Evolutionary conservation across 2,797 vertebrate genomes (phyloP).

Genomic region (Siniperca obscura): DNA sequence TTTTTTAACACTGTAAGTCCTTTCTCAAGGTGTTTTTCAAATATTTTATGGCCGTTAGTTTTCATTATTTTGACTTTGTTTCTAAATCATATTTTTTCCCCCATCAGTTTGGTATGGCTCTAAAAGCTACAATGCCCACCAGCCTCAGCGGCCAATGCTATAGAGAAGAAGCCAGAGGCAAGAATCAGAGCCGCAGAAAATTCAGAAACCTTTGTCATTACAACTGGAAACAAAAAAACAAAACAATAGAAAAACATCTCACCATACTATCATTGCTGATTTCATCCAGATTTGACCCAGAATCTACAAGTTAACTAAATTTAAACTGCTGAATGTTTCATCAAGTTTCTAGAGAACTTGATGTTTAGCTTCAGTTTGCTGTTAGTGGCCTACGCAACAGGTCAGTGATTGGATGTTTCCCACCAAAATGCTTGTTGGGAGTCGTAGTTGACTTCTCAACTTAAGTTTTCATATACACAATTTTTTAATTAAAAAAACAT

Average conservation of each 20-base stretch:
- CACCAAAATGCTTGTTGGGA: not conserved
- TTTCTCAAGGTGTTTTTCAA: not conserved
- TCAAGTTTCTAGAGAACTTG: not conserved
- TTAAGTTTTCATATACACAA: not conserved
- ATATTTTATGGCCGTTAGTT: not conserved
- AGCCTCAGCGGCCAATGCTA: not conserved
- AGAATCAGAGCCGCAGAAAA: not conserved
- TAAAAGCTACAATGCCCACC: not conserved
- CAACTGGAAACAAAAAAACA: not conserved
- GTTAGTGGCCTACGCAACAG: not conserved
- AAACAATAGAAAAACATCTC: not conserved
- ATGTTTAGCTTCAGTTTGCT: not conserved
- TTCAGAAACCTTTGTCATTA: not conserved
- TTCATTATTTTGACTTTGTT: not conserved
- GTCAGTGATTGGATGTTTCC: too few species aligned
- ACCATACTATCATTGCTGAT: not conserved
- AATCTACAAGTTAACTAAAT: not conserved
- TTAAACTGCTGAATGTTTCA: constrained; percentile 4
- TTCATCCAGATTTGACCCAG: not conserved
- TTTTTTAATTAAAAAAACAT: not conserved
- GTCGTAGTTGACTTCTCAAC: not conserved
- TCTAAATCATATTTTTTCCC: not conserved
- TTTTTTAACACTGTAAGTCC: not conserved
- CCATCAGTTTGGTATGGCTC: not conserved
- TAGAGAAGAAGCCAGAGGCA: not conserved